These are phyloP conservation scores for Corvus moneduloides DNA, from an alignment of 2,113 vertebrate species.

Conservation along the genomic window DNA sequence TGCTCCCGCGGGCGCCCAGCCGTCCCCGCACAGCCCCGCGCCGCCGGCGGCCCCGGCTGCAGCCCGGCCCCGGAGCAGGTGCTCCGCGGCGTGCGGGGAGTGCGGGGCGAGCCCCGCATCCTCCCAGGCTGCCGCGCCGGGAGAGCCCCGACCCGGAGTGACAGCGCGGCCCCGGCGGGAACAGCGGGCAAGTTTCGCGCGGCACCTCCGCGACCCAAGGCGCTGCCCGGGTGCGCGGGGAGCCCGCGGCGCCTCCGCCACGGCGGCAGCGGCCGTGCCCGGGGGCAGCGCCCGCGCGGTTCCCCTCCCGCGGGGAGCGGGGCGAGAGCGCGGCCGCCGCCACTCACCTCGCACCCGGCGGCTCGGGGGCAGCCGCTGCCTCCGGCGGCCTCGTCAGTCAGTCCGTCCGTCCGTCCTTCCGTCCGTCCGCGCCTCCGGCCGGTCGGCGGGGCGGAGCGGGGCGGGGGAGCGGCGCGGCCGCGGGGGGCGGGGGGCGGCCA, in stretches of 20 bases:
- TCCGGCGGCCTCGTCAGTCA: not conserved
- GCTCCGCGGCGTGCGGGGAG: not conserved
- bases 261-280: too few relatives aligned
- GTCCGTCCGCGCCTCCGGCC: not conserved
- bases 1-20: not conserved
- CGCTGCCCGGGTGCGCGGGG: not conserved
- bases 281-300: too few relatives aligned
- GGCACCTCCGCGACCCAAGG: not conserved
- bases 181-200: not conserved
- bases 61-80: not conserved
- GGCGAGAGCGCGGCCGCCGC: not conserved
- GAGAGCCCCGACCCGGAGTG: not conserved
- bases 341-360: not conserved
- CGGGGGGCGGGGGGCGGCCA: too few relatives aligned
- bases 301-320: not conserved
- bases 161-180: not conserved
- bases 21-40: not conserved
- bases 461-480: too few relatives aligned
- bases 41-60: not conserved
- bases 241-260: not conserved
- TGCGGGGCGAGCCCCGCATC: not conserved
- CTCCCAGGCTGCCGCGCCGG: not conserved
- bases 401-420: not conserved
- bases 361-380: not conserved
- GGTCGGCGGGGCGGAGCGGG: too few relatives aligned